These are phyloP conservation scores for Operophtera brumata DNA, from an alignment of 2,888 invertebrate genomes.

Conservation along the genomic window DNA sequence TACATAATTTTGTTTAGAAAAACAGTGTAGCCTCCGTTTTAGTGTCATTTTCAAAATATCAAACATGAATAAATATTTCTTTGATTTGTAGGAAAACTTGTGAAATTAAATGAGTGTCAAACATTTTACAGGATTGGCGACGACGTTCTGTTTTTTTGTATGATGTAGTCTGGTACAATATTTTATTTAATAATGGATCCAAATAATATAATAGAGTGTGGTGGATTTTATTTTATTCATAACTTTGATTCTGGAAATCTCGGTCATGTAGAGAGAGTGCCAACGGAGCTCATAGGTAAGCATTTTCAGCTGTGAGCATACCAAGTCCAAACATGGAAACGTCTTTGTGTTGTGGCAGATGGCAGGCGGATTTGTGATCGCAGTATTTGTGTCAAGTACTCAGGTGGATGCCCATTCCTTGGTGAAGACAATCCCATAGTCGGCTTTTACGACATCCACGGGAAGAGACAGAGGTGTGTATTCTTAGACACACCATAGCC, in stretches of 20 bases:
- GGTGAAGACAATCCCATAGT: too few relatives aligned
- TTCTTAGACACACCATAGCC: too few relatives aligned
- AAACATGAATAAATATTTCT: slow-evolving; percentile 65
- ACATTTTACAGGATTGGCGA: slow-evolving; percentile 50
- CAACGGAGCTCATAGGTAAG: slow-evolving; percentile 81
- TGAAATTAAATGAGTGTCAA: slow-evolving; percentile 58
- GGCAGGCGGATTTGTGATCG: too few relatives aligned
- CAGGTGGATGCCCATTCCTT: too few relatives aligned
- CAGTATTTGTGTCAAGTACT: too few relatives aligned
- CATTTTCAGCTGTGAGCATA: slow-evolving; percentile 25
- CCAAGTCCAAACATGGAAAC: slow-evolving; percentile 24
- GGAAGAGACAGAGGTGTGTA: too few relatives aligned
- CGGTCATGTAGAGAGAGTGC: slow-evolving; percentile 88
- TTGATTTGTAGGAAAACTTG: slow-evolving; percentile 64
- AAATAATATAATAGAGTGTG: slow-evolving; percentile 81
- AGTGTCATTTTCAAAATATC: slow-evolving; percentile 70
- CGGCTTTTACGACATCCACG: too few relatives aligned
- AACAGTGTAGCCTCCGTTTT: slow-evolving; percentile 75
- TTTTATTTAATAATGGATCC: slow-evolving; percentile 71
- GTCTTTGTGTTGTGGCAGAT: slow-evolving; percentile 43
- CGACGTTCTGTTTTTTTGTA: slow-evolving; percentile 61
- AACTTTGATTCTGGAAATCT: slow-evolving; percentile 96
- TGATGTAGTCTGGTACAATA: slow-evolving; percentile 64
- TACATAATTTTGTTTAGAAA: slow-evolving; percentile 81
- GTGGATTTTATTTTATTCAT: slow-evolving; percentile 90